Base-by-base conservation (phyloP, 2,797 vertebrate species). In the Clamator glandarius region DNA sequence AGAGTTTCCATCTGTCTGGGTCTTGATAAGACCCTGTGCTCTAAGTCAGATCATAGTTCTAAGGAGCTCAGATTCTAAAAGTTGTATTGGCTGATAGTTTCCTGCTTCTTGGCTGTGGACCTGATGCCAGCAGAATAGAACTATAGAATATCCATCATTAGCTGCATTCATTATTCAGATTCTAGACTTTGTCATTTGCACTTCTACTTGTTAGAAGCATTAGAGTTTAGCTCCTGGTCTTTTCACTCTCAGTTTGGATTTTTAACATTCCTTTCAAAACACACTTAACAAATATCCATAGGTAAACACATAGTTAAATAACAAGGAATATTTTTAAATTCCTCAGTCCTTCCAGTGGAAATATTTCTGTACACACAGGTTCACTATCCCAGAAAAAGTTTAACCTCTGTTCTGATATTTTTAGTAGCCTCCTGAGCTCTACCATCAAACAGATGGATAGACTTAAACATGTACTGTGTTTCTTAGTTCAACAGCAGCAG, bases 1-100 rank as follows among this genome's bases (percentile, higher is more conserved):
- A 42, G 23, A 20, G 9, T 50, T 84, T 72, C 36, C 24, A 68
- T 15, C 2, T 41, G 6, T 8, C 8, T 67, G 12, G 5, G 8
- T 75, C 36, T 46, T 41, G 36, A 18, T 20, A 67, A 42, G 28
- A 63, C 12, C 20, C 64, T 25, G 20, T 29, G 4, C 12, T 79
- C 12, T 61, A 74, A 8, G 33, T 61, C 0, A 1, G 36, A 39
- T 35, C 23, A 75, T 5, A 57, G n/a, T 25, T 46, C 39, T n/a
- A 15, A 15, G 23, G 28, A 33, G 13, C 18, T 8, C 21, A 64
- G 0, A 3, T 86, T 58, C 31, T 41, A 20, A 3, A 1, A 2
- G 1, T 14, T 35, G 4, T 15, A 9, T 39, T 2, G 1, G 12
- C 23, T 48, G 7, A 2, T 70, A 33, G n/a, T 8, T 64, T 12